phyloP scores from a whole-genome alignment of 1,140 invertebrate species.

The Drosophila funebris region DNA sequence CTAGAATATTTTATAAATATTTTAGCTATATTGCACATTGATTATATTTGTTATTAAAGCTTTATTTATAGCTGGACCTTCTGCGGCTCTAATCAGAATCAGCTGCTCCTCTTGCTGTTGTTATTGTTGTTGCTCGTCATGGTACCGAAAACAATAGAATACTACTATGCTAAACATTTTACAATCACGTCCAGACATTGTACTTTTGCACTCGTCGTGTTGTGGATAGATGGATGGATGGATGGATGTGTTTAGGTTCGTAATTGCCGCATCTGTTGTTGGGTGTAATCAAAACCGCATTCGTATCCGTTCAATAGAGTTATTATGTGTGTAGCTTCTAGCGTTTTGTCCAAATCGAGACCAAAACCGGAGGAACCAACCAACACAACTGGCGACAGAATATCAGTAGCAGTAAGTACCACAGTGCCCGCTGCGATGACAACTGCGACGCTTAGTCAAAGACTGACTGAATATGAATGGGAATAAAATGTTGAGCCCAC shows the following conservation, averaged over 20 bases:
- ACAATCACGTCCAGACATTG: constrained; percentile 73
- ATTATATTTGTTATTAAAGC: constrained; percentile 53
- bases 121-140: constrained; percentile 29
- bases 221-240: not conserved
- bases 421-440: constrained; percentile 53
- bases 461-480: constrained; percentile 77
- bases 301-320: constrained; percentile 53
- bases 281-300: constrained; percentile 50
- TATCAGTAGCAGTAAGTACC: constrained; percentile 29
- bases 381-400: constrained; percentile 11
- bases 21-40: constrained; percentile 62
- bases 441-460: constrained; percentile 75
- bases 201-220: constrained; percentile 65
- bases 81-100: constrained; percentile 44
- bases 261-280: constrained; percentile 40
- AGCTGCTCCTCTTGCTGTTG: constrained; percentile 27
- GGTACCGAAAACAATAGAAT: constrained; percentile 66
- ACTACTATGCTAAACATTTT: constrained; percentile 31
- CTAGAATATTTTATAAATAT: constrained; percentile 41
- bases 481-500: constrained; percentile 63
- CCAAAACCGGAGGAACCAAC: constrained; percentile 28
- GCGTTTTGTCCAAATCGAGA: constrained; percentile 3
- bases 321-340: constrained; percentile 7
- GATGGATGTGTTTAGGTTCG: no score
- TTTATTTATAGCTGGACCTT: constrained; percentile 28